These are phyloP conservation scores for Meteorus cinctellus DNA, from an alignment of 2,888 invertebrate genomes.

Conservation along the genomic window DNA sequence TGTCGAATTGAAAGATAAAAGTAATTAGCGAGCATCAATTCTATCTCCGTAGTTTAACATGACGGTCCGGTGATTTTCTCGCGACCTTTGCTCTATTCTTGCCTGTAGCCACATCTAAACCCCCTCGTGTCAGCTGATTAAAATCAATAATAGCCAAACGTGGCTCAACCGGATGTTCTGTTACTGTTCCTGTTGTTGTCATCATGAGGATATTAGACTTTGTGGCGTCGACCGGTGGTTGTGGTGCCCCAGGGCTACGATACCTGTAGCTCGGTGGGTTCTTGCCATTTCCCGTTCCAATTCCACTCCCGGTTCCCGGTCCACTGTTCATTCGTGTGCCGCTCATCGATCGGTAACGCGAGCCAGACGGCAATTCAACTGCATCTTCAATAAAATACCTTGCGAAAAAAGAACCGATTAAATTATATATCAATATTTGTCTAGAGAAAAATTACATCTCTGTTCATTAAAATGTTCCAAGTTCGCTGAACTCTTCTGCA, in stretches of 20 bases:
- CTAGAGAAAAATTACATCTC: background rate
- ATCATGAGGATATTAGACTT: constrained; percentile 53
- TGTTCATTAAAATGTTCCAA: background rate
- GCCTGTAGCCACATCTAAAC: constrained; percentile 75
- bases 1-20: background rate
- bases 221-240: constrained; percentile 56
- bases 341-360: constrained; percentile 69
- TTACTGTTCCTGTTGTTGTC: constrained; percentile 17
- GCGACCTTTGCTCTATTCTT: constrained; percentile 60
- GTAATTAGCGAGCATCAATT: background rate
- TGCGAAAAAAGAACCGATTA: constrained; percentile 9
- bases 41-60: constrained; percentile 20
- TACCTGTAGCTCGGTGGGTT: constrained; percentile 66
- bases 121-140: constrained; percentile 80
- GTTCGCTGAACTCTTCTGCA: no score
- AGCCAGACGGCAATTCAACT: constrained; percentile 52
- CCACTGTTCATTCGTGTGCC: constrained; percentile 62
- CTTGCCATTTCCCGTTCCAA: constrained; percentile 57
- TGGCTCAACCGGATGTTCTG: constrained; percentile 73
- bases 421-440: no score
- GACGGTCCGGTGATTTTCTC: constrained; percentile 49
- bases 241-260: constrained; percentile 63
- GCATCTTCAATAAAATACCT: constrained; percentile 67
- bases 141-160: constrained; percentile 83
- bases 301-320: constrained; percentile 55